Conservation (phyloP, 1,140 invertebrate genomes). For the Drosophila ogumai region DNA sequence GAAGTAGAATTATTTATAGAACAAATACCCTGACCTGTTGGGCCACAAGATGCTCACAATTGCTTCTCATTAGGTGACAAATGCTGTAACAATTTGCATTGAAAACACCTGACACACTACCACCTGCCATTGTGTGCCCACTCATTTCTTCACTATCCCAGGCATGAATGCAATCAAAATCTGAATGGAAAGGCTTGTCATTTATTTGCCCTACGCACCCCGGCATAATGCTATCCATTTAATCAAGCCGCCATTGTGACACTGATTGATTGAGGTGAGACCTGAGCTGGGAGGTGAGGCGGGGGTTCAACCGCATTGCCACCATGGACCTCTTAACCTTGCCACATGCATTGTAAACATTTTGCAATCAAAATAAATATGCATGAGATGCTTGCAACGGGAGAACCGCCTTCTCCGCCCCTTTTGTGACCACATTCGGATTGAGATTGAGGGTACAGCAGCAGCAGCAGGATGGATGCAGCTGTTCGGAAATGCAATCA, state of each 20-base stretch:
- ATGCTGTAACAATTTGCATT: slow-evolving; percentile 28
- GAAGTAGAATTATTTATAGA: background rate
- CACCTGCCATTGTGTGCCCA: background rate
- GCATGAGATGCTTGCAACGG: slow-evolving; percentile 15
- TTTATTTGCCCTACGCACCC: background rate
- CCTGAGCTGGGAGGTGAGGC: background rate
- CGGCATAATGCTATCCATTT: slow-evolving; percentile 42
- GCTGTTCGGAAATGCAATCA: slow-evolving; percentile 63
- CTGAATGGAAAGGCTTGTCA: slow-evolving; percentile 5
- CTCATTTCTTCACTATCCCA: background rate
- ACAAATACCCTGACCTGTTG: background rate
- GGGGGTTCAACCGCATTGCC: slow-evolving; percentile 35
- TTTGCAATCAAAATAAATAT: slow-evolving; percentile 60
- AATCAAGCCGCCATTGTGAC: slow-evolving; percentile 66
- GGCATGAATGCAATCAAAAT: slow-evolving; percentile 20
- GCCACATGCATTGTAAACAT: slow-evolving; percentile 40
- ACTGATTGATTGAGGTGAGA: slow-evolving; percentile 57
- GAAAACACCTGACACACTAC: slow-evolving; percentile 1
- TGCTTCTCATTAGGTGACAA: slow-evolving; percentile 39
- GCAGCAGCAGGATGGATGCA: slow-evolving; percentile 18
- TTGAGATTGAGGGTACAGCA: slow-evolving; percentile 35
- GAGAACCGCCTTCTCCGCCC: background rate
- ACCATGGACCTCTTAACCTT: slow-evolving; percentile 35
- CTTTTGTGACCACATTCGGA: slow-evolving; percentile 29
- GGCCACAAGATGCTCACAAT: slow-evolving; percentile 3